Evolutionary conservation across 2,113 vertebrate genomes (phyloP).

Genomic region (Charina bottae): DNA sequence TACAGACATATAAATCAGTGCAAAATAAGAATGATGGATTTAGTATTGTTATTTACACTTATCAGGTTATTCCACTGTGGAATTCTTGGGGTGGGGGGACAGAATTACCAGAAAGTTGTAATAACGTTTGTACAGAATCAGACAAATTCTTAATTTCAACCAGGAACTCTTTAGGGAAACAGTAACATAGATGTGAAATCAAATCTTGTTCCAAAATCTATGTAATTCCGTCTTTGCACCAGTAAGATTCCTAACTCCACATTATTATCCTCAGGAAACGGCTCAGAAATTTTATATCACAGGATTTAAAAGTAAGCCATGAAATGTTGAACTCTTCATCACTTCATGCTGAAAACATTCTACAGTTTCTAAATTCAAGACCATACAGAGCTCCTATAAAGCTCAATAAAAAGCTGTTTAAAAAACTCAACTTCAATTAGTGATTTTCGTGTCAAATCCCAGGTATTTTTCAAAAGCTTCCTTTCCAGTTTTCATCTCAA

Average conservation of each 20-base stretch:
- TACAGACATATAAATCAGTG: background rate
- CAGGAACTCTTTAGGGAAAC: background rate
- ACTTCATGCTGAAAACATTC: background rate
- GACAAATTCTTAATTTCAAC: background rate
- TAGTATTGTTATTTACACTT: background rate
- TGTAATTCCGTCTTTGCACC: background rate
- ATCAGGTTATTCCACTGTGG: no score
- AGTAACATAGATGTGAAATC: background rate
- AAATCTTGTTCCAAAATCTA: background rate
- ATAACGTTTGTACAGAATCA: background rate
- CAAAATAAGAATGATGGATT: background rate
- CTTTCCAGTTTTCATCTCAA: background rate
- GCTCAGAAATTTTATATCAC: background rate
- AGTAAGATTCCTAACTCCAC: background rate
- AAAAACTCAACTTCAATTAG: background rate
- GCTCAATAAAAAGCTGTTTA: background rate
- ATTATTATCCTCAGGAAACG: background rate
- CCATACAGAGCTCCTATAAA: background rate
- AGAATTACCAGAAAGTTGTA: background rate
- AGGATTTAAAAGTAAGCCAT: background rate
- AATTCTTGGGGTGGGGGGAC: no score
- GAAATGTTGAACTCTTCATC: background rate
- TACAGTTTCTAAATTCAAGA: background rate
- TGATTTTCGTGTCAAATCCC: constrained; percentile 13
- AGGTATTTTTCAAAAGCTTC: no score